Percentiles rank a stretch among this genome's conserved stretches.
These are phyloP conservation scores for Bembecia ichneumoniformis DNA, from an alignment of 2,888 invertebrate genomes.

Conservation along the genomic window DNA sequence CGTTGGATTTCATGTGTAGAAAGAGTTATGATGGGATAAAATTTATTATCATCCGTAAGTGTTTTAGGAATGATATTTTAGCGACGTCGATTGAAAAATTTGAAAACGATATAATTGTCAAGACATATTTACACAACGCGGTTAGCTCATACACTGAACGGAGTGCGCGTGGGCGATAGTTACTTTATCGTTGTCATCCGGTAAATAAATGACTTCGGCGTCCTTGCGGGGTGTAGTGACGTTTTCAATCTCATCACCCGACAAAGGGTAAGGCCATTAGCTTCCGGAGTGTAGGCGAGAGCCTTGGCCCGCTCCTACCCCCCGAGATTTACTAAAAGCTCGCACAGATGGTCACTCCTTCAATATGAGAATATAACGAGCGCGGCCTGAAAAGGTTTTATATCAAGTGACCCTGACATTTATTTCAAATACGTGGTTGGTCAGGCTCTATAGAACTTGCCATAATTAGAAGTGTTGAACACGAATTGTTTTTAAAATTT, in stretches of 20 bases:
- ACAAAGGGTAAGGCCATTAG: slow-evolving; percentile 5
- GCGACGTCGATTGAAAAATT: too few relatives aligned
- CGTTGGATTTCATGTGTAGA: too few relatives aligned
- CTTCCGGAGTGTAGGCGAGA: slow-evolving; percentile 5
- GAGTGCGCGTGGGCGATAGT: neutral
- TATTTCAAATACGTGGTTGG: neutral
- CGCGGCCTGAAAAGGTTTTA: slow-evolving; percentile 3
- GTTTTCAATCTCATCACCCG: slow-evolving; percentile 2
- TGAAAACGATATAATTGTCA: neutral
- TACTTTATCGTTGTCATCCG: slow-evolving; percentile 1
- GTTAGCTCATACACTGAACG: neutral
- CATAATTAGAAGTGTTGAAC: slow-evolving; percentile 1
- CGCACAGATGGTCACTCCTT: slow-evolving; percentile 6
- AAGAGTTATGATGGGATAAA: too few relatives aligned
- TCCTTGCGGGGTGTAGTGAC: neutral
- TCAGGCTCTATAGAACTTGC: too few relatives aligned
- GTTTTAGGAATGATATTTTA: too few relatives aligned
- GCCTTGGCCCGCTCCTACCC: slow-evolving; percentile 2
- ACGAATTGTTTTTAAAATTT: neutral
- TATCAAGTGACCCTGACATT: slow-evolving; percentile 3
- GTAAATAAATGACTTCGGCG: neutral
- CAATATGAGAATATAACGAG: slow-evolving; percentile 10
- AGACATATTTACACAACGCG: too few relatives aligned
- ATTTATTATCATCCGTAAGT: too few relatives aligned
- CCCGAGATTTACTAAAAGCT: slow-evolving; percentile 3